These are phyloP conservation scores for Phragmatobia fuliginosa DNA, from an alignment of 2,888 invertebrate species.

Conservation along the genomic window DNA sequence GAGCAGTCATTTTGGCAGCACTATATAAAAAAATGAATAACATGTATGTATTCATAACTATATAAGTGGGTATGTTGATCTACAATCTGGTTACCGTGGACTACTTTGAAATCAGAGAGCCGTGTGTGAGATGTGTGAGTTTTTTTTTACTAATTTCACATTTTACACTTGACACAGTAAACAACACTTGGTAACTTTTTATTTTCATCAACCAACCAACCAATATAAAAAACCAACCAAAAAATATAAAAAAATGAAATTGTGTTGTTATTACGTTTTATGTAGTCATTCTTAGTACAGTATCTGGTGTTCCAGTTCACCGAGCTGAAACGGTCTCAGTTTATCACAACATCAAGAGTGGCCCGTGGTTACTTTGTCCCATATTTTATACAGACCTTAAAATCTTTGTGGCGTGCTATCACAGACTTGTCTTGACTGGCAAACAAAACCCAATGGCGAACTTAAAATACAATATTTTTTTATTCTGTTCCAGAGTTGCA, in stretches of 20 bases:
- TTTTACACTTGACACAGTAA: not conserved
- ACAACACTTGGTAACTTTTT: not conserved
- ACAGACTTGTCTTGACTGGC: constrained; percentile 25
- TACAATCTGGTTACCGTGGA: no score
- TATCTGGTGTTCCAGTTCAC: constrained; percentile 65
- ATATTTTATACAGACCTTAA: constrained; percentile 51
- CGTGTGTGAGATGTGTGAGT: no score
- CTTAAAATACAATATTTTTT: constrained; percentile 11
- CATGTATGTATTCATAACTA: no score
- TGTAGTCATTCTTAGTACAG: constrained; percentile 55
- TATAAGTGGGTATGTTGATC: no score
- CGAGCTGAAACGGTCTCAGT: constrained; percentile 53
- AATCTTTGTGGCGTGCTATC: constrained; percentile 36
- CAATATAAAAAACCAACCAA: not conserved
- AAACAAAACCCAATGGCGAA: constrained; percentile 2
- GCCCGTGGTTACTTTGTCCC: constrained; percentile 55
- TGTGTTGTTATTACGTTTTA: constrained; percentile 42
- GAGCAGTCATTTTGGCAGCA: no score
- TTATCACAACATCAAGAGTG: constrained; percentile 43
- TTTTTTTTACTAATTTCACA: not conserved
- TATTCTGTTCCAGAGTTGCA: constrained; percentile 14
- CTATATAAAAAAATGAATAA: no score
- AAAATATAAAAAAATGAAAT: not conserved
- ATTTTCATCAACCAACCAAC: not conserved
- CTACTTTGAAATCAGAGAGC: no score